A percentile compares a stretch with the other conserved stretches of the same genome.
Evolutionary conservation across 2,113 vertebrate genomes (phyloP).

Genomic region (Lichenostomus cassidix): DNA sequence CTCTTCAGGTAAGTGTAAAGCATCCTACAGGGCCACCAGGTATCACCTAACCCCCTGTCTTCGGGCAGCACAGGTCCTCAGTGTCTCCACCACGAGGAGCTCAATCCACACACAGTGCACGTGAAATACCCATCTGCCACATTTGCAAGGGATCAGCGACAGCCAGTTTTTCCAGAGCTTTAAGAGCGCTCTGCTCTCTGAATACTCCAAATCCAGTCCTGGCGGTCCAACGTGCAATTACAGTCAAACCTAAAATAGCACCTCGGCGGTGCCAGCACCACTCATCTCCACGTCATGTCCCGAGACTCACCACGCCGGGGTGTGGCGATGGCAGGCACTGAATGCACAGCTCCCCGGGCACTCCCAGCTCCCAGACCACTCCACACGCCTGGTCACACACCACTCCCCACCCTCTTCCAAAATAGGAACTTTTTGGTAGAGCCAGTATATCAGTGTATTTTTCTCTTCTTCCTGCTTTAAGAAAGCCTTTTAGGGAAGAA

Average conservation of each 20-base stretch:
- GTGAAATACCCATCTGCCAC: not conserved
- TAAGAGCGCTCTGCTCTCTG: not conserved
- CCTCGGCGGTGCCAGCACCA: not conserved
- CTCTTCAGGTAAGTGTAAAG: not conserved
- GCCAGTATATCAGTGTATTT: not conserved
- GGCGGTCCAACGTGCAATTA: not conserved
- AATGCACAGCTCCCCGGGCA: not conserved
- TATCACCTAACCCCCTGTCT: not conserved
- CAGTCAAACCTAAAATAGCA: not conserved
- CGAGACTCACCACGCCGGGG: not conserved
- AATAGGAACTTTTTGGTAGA: not conserved
- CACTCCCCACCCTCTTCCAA: not conserved
- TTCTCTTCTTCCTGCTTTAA: not conserved
- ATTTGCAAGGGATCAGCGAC: not conserved
- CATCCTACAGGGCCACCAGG: not conserved
- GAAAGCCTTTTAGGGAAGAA: not conserved
- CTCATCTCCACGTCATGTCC: not conserved
- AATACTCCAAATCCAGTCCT: not conserved
- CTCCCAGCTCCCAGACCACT: not conserved
- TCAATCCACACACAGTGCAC: rapidly evolving
- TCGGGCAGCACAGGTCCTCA: not conserved
- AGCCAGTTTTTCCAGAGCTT: not conserved
- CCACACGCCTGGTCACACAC: not conserved
- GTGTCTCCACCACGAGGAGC: not conserved
- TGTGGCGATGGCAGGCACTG: not conserved